phyloP scores from a whole-genome alignment of 1,140 invertebrate genomes.

The Scaptomyza pallida region DNA sequence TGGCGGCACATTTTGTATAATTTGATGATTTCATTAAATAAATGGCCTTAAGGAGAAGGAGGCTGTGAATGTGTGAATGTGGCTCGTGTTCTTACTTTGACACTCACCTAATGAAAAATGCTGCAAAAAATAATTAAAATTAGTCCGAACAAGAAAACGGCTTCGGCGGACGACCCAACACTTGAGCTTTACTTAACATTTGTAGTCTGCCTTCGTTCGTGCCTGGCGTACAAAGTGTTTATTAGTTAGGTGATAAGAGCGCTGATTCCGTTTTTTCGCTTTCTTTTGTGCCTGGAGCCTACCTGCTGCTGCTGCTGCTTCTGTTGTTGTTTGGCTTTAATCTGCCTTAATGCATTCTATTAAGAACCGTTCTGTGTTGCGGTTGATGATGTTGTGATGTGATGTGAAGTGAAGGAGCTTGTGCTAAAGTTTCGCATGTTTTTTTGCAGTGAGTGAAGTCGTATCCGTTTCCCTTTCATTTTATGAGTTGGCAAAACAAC shows the following conservation, averaged over 20 bases:
- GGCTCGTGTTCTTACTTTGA: constrained; percentile 20
- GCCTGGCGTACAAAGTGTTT: constrained; percentile 18
- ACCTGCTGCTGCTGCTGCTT: no score
- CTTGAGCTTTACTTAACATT: not conserved
- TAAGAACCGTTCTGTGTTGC: constrained; percentile 46
- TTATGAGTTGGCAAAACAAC: constrained; percentile 18
- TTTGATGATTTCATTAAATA: constrained; percentile 80
- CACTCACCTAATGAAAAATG: constrained; percentile 33
- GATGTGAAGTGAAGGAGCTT: not conserved
- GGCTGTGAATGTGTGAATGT: constrained; percentile 16
- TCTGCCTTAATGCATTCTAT: constrained; percentile 63
- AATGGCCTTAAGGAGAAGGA: constrained; percentile 45
- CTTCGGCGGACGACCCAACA: constrained; percentile 11
- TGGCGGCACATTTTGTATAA: constrained; percentile 73
- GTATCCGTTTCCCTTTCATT: not conserved
- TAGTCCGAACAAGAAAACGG: constrained; percentile 34
- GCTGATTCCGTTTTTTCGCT: constrained; percentile 5
- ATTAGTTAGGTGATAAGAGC: constrained; percentile 9
- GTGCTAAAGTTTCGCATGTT: not conserved
- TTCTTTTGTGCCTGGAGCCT: not conserved
- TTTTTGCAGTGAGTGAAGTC: constrained; percentile 4
- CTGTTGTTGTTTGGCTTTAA: constrained; percentile 52
- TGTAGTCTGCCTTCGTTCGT: constrained; percentile 1
- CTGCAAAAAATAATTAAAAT: constrained; percentile 69
- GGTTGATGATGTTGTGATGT: constrained; percentile 5